Base-by-base conservation (phyloP, 2,888 invertebrate genomes). In the Teleogryllus oceanicus region DNA sequence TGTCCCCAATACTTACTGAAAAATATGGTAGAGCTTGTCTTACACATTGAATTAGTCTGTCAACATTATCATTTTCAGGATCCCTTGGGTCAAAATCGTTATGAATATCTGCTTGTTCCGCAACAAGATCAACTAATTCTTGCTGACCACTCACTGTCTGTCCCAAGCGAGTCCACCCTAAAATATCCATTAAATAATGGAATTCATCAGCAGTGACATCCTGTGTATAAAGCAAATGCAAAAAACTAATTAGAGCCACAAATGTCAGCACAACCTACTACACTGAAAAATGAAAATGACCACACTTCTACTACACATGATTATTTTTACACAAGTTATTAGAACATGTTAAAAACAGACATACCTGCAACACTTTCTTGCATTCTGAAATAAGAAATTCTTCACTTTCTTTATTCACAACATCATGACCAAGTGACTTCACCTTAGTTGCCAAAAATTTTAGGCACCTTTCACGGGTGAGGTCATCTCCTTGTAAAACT, bases 131-230 rank as follows among this genome's bases (percentile, higher is more conserved):
- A 13, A 97, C 92, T 50, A 98, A 88, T 86, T 96, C 95, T 83
- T 95, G 94, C 85, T 97, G 95, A 8, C 97, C 97, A 77, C 90
- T 90, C 18, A 95, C 90, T 11, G 96, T 94, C 83, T 93, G 93
- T 78, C 95, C 94, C 77, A 95, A 89, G 86, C 93, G 92, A 13
- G 97, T 93, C 87, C 92, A 91, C 50, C 93, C 92, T 84, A 98
- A 88, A 83, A 97, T 91, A 77, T 93, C 93, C 94, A 98, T 95
- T 81, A 98, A 92, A 82, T 92, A 91, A 84, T 95, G 93, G 88
- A 98, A 97, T 88, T 98, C 98, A 84, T 96, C 95, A 51, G 96
- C 95, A 18, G 94, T 95, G 50, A 96, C 94, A 89, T 96, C 96
- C 92, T 95, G 85, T n/a, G 85, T 37, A 8, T 5, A 37, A 37